phyloP scores from a whole-genome alignment of 1,140 invertebrate genomes.

The Latrodectus geometricus region DNA sequence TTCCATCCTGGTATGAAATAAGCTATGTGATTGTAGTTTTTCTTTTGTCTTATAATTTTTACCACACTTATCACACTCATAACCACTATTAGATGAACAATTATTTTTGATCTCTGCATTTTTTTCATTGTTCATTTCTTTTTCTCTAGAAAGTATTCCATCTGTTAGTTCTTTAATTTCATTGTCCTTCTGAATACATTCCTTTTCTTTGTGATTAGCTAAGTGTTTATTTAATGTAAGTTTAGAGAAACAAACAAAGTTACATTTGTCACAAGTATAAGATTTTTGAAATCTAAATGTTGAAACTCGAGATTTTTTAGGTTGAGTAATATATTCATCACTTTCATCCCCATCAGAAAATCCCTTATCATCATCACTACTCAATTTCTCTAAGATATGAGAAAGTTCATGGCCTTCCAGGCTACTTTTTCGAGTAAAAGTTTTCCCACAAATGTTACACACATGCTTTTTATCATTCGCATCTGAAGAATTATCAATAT shows the following conservation, averaged over 20 bases:
- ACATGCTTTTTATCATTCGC: conserved; percentile 23
- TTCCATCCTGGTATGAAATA: not conserved
- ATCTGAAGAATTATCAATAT: not conserved
- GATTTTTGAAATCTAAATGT: conserved; percentile 7
- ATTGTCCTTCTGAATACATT: not conserved
- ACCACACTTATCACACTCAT: not conserved
- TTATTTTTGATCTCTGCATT: no score
- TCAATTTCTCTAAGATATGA: not conserved
- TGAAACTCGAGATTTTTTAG: conserved; percentile 9
- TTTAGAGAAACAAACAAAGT: conserved; percentile 39
- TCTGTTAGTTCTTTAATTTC: no score
- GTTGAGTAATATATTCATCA: conserved; percentile 3
- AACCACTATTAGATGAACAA: not conserved
- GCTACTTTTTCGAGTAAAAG: conserved; percentile 24
- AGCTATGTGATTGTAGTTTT: not conserved
- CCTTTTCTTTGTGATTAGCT: not conserved
- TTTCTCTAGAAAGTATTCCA: not conserved
- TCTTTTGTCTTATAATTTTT: not conserved
- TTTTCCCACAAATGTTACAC: conserved; percentile 42
- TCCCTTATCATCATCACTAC: conserved; percentile 5
- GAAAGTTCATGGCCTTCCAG: conserved; percentile 30
- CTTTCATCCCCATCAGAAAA: conserved; percentile 4
- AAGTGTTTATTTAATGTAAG: conserved; percentile 7
- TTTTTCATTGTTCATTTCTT: not conserved
- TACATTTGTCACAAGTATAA: conserved; percentile 27